phyloP scores from a whole-genome alignment of 1,140 invertebrate species.

The Thaumatotibia leucotreta region DNA sequence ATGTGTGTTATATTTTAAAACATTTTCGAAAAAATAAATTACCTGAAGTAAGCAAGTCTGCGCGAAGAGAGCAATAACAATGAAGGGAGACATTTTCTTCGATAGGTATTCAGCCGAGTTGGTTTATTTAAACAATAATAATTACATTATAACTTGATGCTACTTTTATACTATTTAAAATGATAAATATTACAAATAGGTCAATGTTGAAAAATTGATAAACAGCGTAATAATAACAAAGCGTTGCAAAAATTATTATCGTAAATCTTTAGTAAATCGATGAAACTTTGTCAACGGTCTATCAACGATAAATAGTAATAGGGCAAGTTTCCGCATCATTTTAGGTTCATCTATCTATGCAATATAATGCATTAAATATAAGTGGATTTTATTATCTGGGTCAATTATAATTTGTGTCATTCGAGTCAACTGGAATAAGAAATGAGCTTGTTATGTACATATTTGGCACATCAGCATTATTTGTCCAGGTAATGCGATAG shows the following conservation, averaged over 20 bases:
- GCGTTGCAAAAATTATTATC: not conserved
- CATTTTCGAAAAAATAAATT: too few species aligned
- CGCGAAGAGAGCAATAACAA: not conserved
- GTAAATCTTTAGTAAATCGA: too few species aligned
- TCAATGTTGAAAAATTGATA: not conserved
- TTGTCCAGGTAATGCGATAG: not conserved
- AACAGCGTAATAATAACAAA: not conserved
- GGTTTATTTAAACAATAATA: not conserved
- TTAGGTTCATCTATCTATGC: not conserved
- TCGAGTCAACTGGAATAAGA: not conserved
- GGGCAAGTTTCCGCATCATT: not conserved
- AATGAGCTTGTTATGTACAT: not conserved
- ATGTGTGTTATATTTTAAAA: too few species aligned
- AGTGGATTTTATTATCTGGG: not conserved
- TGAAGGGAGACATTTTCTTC: not conserved
- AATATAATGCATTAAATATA: not conserved
- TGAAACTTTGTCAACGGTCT: not conserved
- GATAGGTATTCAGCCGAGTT: not conserved
- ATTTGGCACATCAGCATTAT: not conserved
- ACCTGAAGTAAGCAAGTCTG: slow-evolving; percentile 4
- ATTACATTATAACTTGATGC: not conserved
- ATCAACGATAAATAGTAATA: not conserved
- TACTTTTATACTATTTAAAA: not conserved
- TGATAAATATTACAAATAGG: slow-evolving; percentile 4
- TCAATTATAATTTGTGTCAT: not conserved